Conservation (phyloP, 2,888 invertebrate species). For the Poecilobothrus nobilitatus region DNA sequence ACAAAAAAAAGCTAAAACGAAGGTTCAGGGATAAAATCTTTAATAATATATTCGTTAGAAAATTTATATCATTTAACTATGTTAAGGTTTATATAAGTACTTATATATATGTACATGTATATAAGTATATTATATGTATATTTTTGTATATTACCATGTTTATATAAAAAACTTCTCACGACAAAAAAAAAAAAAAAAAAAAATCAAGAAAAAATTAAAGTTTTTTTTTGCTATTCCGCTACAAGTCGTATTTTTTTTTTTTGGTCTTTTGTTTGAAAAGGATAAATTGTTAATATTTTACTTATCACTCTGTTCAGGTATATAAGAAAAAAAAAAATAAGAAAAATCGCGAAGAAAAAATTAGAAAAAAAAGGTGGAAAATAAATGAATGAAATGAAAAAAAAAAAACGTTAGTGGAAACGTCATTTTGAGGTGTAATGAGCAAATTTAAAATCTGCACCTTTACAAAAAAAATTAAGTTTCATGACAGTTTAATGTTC, state of each 20-base stretch:
- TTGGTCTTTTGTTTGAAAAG: neutral
- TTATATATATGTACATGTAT: too few species aligned
- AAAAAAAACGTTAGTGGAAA: neutral
- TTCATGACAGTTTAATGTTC: neutral
- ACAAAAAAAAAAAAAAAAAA: neutral
- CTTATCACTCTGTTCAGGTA: neutral
- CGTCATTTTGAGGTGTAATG: neutral
- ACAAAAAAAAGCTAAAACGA: too few species aligned
- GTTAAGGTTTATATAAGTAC: too few species aligned
- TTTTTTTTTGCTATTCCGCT: neutral
- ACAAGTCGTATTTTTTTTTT: too few species aligned
- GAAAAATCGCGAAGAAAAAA: neutral
- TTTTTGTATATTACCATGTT: too few species aligned
- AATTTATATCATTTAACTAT: too few species aligned
- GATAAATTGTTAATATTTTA: slow-evolving; percentile 6
- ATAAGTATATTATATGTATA: too few species aligned
- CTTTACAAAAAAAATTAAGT: neutral
- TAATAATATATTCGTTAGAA: too few species aligned
- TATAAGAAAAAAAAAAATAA: neutral
- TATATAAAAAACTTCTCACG: too few species aligned
- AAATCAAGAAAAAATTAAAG: neutral
- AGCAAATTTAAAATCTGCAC: neutral
- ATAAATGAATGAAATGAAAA: neutral
- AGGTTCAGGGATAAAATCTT: too few species aligned
- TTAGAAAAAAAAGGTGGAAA: neutral